Percentiles rank a stretch among this genome's conserved stretches.
Conservation (phyloP, 2,888 invertebrate genomes). For the Dromius quadrimaculatus region DNA sequence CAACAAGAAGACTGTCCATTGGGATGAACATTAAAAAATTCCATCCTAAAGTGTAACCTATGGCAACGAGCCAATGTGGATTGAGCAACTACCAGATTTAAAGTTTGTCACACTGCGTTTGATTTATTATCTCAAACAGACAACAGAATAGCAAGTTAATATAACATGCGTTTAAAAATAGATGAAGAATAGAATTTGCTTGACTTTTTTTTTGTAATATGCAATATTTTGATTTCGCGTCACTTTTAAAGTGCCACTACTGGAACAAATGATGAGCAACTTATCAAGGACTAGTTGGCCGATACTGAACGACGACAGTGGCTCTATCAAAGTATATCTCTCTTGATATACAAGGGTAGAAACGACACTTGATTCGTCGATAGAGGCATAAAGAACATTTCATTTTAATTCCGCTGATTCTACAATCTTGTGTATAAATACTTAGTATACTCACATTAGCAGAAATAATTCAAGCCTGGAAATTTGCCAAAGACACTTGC, state of each 20-base stretch:
- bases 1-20: constrained; percentile 34
- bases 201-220: no score
- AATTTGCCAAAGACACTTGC: constrained; percentile 26
- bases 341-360: no score
- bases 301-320: no score
- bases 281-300: no score
- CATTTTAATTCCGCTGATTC: no score
- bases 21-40: constrained; percentile 39
- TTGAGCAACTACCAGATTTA: constrained; percentile 48
- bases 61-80: constrained; percentile 53
- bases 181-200: constrained; percentile 1
- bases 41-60: constrained; percentile 53
- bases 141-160: constrained; percentile 35
- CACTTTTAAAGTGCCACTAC: no score
- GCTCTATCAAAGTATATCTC: no score
- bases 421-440: no score
- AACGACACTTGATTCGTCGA: no score
- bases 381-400: no score
- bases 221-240: no score
- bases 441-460: constrained; percentile 1
- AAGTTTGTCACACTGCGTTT: constrained; percentile 48
- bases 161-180: constrained; percentile 9
- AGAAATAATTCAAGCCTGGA: constrained; percentile 23
- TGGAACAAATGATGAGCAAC: no score
- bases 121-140: constrained; percentile 41